phyloP scores from a whole-genome alignment of 2,888 invertebrate genomes.

The Conus canariensis region DNA sequence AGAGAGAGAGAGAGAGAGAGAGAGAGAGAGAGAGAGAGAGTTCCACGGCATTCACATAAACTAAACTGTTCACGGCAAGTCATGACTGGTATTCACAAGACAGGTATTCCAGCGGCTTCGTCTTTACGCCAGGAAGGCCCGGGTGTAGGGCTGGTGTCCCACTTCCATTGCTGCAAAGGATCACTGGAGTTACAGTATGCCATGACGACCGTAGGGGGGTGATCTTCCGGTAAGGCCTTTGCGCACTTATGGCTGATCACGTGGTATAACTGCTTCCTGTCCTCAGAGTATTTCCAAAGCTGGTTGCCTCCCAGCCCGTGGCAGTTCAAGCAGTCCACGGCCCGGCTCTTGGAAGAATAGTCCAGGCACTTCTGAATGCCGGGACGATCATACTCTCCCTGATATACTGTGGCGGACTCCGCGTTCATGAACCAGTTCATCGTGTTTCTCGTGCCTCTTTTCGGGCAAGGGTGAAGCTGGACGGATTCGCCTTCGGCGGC shows the following conservation, averaged over 20 bases:
- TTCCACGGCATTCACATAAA: neutral
- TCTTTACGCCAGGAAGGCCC: constrained; percentile 38
- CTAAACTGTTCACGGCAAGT: neutral
- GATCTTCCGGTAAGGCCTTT: neutral
- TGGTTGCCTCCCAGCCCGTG: neutral
- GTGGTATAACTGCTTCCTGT: constrained; percentile 16
- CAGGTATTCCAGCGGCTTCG: constrained; percentile 2
- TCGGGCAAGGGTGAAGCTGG: too few relatives aligned
- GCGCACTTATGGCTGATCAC: neutral
- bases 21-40: neutral
- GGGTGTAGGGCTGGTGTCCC: constrained; percentile 7
- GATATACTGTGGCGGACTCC: neutral
- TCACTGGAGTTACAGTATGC: neutral
- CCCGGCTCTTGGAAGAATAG: neutral
- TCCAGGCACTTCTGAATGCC: neutral
- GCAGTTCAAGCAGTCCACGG: neutral
- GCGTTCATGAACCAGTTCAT: neutral
- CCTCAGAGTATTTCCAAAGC: neutral
- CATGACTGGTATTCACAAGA: neutral
- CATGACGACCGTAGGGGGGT: neutral
- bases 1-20: neutral
- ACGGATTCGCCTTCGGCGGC: too few relatives aligned
- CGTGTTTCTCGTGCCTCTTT: neutral
- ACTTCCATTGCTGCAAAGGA: constrained; percentile 29
- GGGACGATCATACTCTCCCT: neutral